Conservation (phyloP, 2,888 invertebrate genomes). For the Mechanitis messenoides region DNA sequence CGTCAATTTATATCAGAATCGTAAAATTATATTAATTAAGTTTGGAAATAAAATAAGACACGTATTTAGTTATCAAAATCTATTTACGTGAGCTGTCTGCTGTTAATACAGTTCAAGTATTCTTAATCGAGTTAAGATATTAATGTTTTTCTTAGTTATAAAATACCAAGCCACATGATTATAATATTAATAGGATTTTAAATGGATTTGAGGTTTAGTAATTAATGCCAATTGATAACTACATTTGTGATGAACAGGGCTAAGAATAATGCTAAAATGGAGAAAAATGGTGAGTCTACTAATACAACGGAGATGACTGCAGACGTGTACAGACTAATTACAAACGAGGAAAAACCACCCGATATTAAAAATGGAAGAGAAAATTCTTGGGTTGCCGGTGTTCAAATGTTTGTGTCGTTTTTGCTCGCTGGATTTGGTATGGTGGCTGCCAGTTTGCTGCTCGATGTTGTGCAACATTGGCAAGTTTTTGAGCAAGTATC, state of each 20-base stretch:
- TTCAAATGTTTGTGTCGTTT: slow-evolving; percentile 91
- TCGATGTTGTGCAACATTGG: slow-evolving; percentile 94
- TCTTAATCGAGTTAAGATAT: not conserved
- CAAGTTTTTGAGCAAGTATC: slow-evolving; percentile 86
- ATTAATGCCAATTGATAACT: slow-evolving; percentile 32
- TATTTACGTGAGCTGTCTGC: not conserved
- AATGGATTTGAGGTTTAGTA: slow-evolving; percentile 25
- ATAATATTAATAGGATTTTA: slow-evolving; percentile 9
- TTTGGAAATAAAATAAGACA: not conserved
- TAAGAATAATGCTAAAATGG: slow-evolving; percentile 61
- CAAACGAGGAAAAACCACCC: slow-evolving; percentile 58
- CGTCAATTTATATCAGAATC: not conserved
- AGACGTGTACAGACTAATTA: slow-evolving; percentile 52
- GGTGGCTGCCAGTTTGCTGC: slow-evolving; percentile 90
- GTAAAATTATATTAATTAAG: not conserved
- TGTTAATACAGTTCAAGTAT: not conserved
- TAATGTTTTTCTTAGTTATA: not conserved
- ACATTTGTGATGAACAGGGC: slow-evolving; percentile 63
- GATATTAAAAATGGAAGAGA: slow-evolving; percentile 68
- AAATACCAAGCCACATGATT: not conserved
- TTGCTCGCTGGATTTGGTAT: slow-evolving; percentile 92
- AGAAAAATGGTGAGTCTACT: slow-evolving; percentile 43
- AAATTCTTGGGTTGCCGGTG: slow-evolving; percentile 80
- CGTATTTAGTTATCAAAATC: slow-evolving; percentile 1
- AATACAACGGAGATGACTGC: slow-evolving; percentile 41